phyloP scores from a whole-genome alignment of 2,797 vertebrate species.

The Enteromius treurensis region DNA sequence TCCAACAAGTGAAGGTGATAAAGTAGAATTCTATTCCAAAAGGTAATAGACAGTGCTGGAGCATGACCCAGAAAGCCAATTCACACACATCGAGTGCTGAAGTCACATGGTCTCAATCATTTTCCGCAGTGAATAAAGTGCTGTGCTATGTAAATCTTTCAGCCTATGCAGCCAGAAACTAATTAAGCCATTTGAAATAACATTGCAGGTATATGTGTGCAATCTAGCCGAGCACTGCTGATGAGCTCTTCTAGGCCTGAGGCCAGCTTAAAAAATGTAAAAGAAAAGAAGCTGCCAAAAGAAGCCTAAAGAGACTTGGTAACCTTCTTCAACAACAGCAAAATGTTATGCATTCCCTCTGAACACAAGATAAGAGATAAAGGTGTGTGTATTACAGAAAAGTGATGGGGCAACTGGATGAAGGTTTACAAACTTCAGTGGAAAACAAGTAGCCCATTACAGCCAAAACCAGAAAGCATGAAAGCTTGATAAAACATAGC shows the following conservation, averaged over 20 bases:
- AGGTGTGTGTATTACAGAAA: conserved; percentile 22
- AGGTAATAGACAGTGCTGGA: conserved; percentile 76
- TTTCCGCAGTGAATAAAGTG: conserved; percentile 68
- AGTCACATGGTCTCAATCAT: conserved; percentile 81
- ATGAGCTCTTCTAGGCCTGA: conserved; percentile 75
- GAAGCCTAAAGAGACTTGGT: conserved; percentile 64
- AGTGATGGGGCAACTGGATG: not conserved
- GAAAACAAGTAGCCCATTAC: conserved; percentile 11
- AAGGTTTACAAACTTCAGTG: conserved; percentile 31
- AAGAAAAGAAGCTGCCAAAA: conserved; percentile 58
- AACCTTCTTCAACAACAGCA: conserved; percentile 62
- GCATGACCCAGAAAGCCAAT: conserved; percentile 84
- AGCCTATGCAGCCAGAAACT: conserved; percentile 74
- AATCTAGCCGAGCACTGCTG: conserved; percentile 77
- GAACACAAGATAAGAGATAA: conserved; percentile 59
- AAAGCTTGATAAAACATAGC: not conserved
- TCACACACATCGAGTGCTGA: conserved; percentile 73
- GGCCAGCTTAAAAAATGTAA: conserved; percentile 76
- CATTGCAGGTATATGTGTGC: conserved; percentile 81
- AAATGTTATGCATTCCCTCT: conserved; percentile 78
- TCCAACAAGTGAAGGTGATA: conserved; percentile 47
- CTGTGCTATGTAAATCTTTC: conserved; percentile 65
- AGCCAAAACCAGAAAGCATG: not conserved
- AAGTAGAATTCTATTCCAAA: conserved; percentile 67
- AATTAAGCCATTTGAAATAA: conserved; percentile 86